phyloP scores from a whole-genome alignment of 2,888 invertebrate genomes.

The Galerucella nymphaeae region DNA sequence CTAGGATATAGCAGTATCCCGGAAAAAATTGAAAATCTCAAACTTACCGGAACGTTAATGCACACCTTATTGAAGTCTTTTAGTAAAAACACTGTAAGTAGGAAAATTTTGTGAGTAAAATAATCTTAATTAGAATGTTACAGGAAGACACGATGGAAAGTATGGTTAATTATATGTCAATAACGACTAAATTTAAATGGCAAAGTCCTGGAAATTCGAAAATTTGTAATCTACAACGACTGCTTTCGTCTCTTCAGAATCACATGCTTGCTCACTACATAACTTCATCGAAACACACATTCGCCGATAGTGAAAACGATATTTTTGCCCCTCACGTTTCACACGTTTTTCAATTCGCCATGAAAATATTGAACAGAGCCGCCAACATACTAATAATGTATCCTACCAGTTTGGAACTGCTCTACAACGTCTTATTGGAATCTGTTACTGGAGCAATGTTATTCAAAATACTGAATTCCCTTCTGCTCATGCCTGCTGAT shows the following conservation, averaged over 20 bases:
- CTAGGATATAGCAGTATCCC: slow-evolving; percentile 65
- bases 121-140: neutral
- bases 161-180: slow-evolving; percentile 55
- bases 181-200: slow-evolving; percentile 55
- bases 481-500: slow-evolving; percentile 68
- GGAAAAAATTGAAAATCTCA: slow-evolving; percentile 55
- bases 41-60: slow-evolving; percentile 67
- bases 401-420: slow-evolving; percentile 61
- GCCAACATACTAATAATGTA: slow-evolving; percentile 59
- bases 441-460: slow-evolving; percentile 71
- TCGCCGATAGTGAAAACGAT: slow-evolving; percentile 41
- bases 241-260: slow-evolving; percentile 71
- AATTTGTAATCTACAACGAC: slow-evolving; percentile 65
- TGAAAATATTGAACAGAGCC: slow-evolving; percentile 59
- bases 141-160: slow-evolving; percentile 59
- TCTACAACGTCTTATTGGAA: slow-evolving; percentile 66
- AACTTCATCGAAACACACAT: slow-evolving; percentile 37
- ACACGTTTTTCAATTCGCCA: slow-evolving; percentile 58
- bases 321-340: slow-evolving; percentile 57
- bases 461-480: slow-evolving; percentile 68
- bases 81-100: slow-evolving; percentile 67
- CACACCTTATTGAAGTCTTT: slow-evolving; percentile 65
- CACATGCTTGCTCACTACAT: slow-evolving; percentile 69
- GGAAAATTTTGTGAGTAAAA: neutral
- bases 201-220: slow-evolving; percentile 55